These are phyloP conservation scores for Petrolisthes manimaculis DNA, from an alignment of 2,888 invertebrate species.

Conservation along the genomic window DNA sequence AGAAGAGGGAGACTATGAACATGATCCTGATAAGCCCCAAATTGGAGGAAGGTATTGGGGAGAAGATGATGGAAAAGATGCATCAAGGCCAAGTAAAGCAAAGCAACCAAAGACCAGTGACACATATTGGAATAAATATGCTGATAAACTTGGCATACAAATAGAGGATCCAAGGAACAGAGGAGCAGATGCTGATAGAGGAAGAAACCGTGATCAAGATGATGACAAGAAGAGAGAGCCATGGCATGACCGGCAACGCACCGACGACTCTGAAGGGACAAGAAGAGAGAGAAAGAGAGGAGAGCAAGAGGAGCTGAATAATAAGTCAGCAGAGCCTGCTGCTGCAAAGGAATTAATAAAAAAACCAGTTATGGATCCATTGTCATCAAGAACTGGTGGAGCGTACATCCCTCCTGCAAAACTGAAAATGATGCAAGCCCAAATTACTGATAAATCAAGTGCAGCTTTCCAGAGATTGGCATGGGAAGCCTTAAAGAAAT, in stretches of 20 bases:
- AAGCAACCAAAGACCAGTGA: conserved; percentile 58
- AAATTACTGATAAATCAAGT: conserved; percentile 93
- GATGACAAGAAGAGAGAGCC: conserved; percentile 34
- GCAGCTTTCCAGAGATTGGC: conserved; percentile 94
- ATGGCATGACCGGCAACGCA: conserved; percentile 3
- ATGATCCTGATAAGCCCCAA: conserved; percentile 35
- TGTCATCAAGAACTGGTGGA: conserved; percentile 89
- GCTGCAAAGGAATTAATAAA: conserved; percentile 41
- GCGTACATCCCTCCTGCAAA: conserved; percentile 99
- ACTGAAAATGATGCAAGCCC: conserved; percentile 92
- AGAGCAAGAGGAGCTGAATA: conserved; percentile 24
- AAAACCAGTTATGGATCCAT: conserved; percentile 74
- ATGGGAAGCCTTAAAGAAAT: conserved; percentile 99
- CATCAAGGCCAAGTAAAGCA: conserved; percentile 18
- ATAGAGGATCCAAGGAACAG: conserved; percentile 57
- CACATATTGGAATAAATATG: conserved; percentile 66
- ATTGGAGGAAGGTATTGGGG: conserved; percentile 62
- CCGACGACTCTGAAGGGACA: conserved; percentile 28
- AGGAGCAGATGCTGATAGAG: conserved; percentile 28
- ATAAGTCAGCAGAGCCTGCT: conserved; percentile 20
- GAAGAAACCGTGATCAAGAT: conserved; percentile 27
- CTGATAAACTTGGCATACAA: conserved; percentile 64
- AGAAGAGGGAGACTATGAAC: conserved; percentile 24
- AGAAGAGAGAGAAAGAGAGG: conserved; percentile 21
- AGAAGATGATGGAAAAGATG: conserved; percentile 36